Base-by-base conservation (phyloP, 2,797 vertebrate genomes). In the Micropoecilia bifurca region DNA sequence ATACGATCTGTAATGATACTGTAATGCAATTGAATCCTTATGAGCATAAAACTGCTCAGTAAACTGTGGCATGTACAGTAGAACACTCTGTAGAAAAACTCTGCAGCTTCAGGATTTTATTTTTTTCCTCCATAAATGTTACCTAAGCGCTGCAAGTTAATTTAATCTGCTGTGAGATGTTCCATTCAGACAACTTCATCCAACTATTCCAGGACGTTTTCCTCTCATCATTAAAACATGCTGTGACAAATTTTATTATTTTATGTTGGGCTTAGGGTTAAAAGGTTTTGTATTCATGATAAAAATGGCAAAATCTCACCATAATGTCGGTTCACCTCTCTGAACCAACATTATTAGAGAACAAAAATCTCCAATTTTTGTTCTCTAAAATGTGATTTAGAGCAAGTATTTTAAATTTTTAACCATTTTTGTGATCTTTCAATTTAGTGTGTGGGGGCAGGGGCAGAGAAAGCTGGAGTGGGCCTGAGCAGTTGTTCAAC, bases 401-500 rank as follows among this genome's bases (percentile, higher is more conserved):
- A 66, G 33, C 3, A 66, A 66, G 7, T 9, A 33, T 66, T 66
- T 36, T 20, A 66, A 66, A 66, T 66, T 36, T 18, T 39, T 4
- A 66, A 36, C 33, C 16, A 63, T 9, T 63, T 20, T 36, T 63
- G 3, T 63, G 53, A 57, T 28, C 1, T 57, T n/a, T 57, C n/a
- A 57, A 28, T 55, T n/a, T 55, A n/a, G 53, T 25, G 53, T 10
- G 47, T 4, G 3, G 46, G 46, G 46, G 39, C 5, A 5, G 39
- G 36, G 36, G 36, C 2, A 41, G 41, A 47, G 14, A 47, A 47
- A 16, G 1, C 46, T 47, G 53, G 4, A 5, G 61, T 7, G 16
- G 7, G 6, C 72, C 73, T 73, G 80, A 86, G 85, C 53, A 53
- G 50, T 63, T 78, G 76, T 72, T 82, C 2, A 3, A 53, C 77